Base-by-base conservation (phyloP, 92 coral and sea anemone genomes). In the Desmophyllum pertusum region DNA sequence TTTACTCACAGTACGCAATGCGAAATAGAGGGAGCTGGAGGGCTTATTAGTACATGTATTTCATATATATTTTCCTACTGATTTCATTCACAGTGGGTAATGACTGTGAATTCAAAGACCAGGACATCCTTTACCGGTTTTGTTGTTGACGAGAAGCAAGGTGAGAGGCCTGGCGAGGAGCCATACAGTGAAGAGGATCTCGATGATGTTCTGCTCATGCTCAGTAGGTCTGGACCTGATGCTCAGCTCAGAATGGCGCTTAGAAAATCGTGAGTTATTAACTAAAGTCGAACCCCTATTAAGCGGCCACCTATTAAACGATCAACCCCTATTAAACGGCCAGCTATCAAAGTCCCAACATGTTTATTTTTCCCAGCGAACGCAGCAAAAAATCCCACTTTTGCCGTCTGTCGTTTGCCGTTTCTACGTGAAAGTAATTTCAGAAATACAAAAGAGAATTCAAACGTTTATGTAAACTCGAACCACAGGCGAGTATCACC, bases 171-270 rank as follows among this genome's bases (percentile, higher is more conserved):
- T 6, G 68, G 31, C 27, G 79, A 88, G n/a, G 86, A 46, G 33
- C 67, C 55, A 2, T 89, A 79, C 68, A 70, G 86, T 27, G 94
- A 91, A 37, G 95, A 94, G 40, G 95, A 94, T 33, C 81, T 94
- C 75, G 93, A 88, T 42, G 95, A 87, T 10, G 86, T 84, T 3
- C 52, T 94, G 78, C 81, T 84, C 57, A 69, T 81, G 74, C 92
- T 94, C 43, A 83, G 95, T 67, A 94, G 88, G 61, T 83, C 88
- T 33, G 98, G 98, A 0, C 95, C 95, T 3, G 98, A 94, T 18
- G 98, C 98, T 53, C 86, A 91, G 92, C 88, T 94, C 33, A 86
- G 98, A 89, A 87, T 92, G 93, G 98, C 93, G 10, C 89, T 94
- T 10, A 80, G 87, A 75, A 94, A 89, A 75, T 82, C 86, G 98